phyloP scores from a whole-genome alignment of 2,113 vertebrate species.

The Trochalopteron elliotii region DNA sequence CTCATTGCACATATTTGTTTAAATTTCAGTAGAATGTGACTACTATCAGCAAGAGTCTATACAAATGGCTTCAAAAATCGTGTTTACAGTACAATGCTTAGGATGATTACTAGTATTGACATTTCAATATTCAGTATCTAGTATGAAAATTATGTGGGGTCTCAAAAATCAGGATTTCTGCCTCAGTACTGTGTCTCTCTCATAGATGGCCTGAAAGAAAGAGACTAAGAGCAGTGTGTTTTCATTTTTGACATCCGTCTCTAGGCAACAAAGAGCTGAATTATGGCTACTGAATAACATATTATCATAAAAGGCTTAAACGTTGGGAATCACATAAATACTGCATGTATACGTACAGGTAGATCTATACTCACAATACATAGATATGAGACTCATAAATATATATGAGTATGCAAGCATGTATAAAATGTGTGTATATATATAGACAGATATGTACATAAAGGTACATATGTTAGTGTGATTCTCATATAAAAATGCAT shows the following conservation, averaged over 20 bases:
- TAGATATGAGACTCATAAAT: too few species aligned
- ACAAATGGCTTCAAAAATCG: neutral
- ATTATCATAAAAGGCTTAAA: neutral
- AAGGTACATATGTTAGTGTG: neutral
- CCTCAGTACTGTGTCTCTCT: neutral
- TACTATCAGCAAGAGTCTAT: neutral
- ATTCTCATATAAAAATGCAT: neutral
- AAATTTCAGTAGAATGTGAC: neutral
- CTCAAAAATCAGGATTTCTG: neutral
- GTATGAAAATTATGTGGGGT: neutral
- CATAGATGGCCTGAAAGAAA: neutral
- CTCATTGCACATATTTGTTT: neutral
- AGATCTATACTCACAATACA: neutral
- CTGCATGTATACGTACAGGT: neutral
- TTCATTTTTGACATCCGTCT: slow-evolving; percentile 34
- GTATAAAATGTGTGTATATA: neutral
- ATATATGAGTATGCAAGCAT: fast-evolving
- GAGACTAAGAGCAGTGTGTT: neutral
- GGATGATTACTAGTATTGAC: neutral
- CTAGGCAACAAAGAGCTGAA: slow-evolving; percentile 37
- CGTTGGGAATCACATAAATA: neutral
- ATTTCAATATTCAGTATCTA: neutral
- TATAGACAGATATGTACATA: neutral
- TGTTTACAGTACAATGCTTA: neutral
- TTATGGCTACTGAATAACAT: neutral